phyloP scores from a whole-genome alignment of 2,797 vertebrate genomes.

The Sciurus vulgaris region DNA sequence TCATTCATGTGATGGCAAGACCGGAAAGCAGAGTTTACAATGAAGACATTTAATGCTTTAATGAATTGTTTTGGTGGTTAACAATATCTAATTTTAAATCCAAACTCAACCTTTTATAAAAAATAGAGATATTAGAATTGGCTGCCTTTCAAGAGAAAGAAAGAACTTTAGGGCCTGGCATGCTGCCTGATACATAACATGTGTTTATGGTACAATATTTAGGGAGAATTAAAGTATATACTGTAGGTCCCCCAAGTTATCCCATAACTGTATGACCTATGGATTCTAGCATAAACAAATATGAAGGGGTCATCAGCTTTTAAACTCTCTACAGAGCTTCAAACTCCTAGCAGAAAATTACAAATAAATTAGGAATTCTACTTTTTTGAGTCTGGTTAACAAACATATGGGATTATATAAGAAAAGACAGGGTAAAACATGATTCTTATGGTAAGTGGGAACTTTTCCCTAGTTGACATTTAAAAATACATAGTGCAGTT shows the following conservation, averaged over 20 bases:
- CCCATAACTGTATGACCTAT: background rate
- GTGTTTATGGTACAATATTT: background rate
- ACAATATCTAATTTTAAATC: constrained; percentile 61
- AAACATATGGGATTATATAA: constrained; percentile 59
- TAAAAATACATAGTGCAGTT: constrained; percentile 80
- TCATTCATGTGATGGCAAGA: constrained; percentile 24
- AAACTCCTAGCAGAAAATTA: constrained; percentile 1
- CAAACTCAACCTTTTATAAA: constrained; percentile 35
- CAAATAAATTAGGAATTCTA: constrained; percentile 28
- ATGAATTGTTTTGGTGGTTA: constrained; percentile 66
- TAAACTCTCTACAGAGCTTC: background rate
- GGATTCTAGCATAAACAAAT: constrained; percentile 5
- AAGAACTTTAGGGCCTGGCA: background rate
- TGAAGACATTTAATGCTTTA: constrained; percentile 14
- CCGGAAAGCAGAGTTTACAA: constrained; percentile 2
- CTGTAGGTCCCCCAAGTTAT: background rate
- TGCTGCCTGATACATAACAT: background rate
- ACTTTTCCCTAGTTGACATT: constrained; percentile 70
- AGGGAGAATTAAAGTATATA: background rate
- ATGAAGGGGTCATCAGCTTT: background rate
- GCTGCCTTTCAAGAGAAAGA: constrained; percentile 58
- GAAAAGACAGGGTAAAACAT: constrained; percentile 53
- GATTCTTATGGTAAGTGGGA: constrained; percentile 46
- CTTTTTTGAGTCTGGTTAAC: constrained; percentile 42
- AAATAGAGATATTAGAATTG: constrained; percentile 44